Conservation (phyloP, 2,797 vertebrate genomes). For the Lepus townsendii region DNA sequence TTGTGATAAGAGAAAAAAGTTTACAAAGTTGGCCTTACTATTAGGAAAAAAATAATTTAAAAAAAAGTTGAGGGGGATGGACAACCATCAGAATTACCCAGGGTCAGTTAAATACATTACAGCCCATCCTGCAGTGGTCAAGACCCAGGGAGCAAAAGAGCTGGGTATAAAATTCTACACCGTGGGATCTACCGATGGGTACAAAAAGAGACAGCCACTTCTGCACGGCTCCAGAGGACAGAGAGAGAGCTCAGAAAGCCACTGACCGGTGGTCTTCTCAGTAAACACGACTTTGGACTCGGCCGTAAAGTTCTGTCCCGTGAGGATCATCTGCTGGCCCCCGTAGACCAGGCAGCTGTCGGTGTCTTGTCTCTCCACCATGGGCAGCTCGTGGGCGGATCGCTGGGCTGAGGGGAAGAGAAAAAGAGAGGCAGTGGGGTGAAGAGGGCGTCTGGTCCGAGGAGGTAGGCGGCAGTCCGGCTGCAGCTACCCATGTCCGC, state of each 20-base stretch:
- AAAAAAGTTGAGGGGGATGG: background rate
- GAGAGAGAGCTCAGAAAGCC: background rate
- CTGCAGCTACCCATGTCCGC: background rate
- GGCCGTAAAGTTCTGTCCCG: slow-evolving; percentile 96
- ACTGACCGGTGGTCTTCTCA: slow-evolving; percentile 96
- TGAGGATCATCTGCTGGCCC: slow-evolving; percentile 97
- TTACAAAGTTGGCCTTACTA: background rate
- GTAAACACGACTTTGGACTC: slow-evolving; percentile 98
- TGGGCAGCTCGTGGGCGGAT: slow-evolving; percentile 96
- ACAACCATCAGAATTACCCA: background rate
- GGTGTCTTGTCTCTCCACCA: slow-evolving; percentile 95
- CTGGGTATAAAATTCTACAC: rapidly evolving
- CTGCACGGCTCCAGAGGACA: rapidly evolving
- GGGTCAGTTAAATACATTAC: rapidly evolving
- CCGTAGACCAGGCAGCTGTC: slow-evolving; percentile 95
- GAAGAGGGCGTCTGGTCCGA: no score
- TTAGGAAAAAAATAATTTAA: background rate
- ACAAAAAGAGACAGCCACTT: rapidly evolving
- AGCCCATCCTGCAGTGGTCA: rapidly evolving
- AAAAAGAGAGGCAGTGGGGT: slow-evolving; percentile 41
- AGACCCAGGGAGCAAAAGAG: rapidly evolving
- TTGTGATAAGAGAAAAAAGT: background rate
- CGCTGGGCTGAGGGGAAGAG: slow-evolving; percentile 93
- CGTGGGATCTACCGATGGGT: rapidly evolving
- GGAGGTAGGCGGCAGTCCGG: no score